Conservation (phyloP, 2,113 vertebrate genomes). For the Scolopax mira region DNA sequence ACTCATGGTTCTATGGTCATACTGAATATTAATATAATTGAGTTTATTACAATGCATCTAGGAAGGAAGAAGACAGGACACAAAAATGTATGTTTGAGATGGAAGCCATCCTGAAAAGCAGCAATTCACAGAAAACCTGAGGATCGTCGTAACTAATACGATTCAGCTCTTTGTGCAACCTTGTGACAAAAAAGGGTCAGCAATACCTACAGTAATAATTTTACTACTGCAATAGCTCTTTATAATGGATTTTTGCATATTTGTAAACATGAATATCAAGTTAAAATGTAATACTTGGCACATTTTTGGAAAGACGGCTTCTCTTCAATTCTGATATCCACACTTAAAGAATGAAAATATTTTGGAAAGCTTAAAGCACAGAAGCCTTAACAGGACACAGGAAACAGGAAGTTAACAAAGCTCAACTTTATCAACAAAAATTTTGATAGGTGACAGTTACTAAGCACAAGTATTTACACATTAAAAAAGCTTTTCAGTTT, state of each 20-base stretch:
- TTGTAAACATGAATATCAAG: not conserved
- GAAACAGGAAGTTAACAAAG: not conserved
- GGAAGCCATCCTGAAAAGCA: not conserved
- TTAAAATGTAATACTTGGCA: not conserved
- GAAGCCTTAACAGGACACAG: not conserved
- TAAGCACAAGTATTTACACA: not conserved
- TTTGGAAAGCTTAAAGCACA: not conserved
- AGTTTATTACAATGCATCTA: not conserved
- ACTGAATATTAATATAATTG: not conserved
- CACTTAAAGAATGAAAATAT: not conserved
- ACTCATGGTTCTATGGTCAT: not conserved
- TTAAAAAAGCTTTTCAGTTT: not conserved
- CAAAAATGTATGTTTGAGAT: fast-evolving
- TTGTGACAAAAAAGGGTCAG: not conserved
- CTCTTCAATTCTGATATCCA: not conserved
- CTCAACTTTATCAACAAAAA: not conserved
- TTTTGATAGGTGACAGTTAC: not conserved
- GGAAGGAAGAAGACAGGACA: not conserved
- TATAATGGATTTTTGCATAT: not conserved
- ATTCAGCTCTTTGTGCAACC: not conserved
- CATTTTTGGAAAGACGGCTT: not conserved
- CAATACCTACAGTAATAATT: not conserved
- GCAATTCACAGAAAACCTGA: not conserved
- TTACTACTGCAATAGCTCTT: not conserved
- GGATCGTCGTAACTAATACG: not conserved